Evolutionary conservation across 2,797 vertebrate genomes (phyloP), one percentile per base, ranked within the genome.

Genomic region (Diglossa cyanea): DNA sequence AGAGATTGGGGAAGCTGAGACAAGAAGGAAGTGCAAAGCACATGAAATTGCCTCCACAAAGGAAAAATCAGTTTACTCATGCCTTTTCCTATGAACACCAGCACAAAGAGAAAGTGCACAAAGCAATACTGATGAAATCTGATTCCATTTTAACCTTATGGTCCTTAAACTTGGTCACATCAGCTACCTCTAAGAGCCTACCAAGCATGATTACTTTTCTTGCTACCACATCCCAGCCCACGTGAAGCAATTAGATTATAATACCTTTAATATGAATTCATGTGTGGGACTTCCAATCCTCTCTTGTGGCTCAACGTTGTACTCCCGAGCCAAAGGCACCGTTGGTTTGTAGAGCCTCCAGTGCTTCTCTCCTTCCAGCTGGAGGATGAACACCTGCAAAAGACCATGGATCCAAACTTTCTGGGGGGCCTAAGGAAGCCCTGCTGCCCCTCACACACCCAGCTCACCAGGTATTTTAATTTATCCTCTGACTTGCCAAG

Each of bases 291-390:
- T 96, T 72, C 99, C 99, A 5, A 99, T 98, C 84, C 85, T 96
- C 1, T 98, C 98, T 94, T 99, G 98, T 0, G 98, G 87, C 85
- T 98, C 98, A 37, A 98, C 78, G 5, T 98, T 98, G 83, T 99
- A 99, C 55, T 99, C 98, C 31, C 98, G 96, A 30, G 99, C 98
- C 96, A 99, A 95, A 15, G 96, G 98, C 54, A 99, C 98, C 0
- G 98, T 98, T 14, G 99, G 99, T 30, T 85, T 91, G 77, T 99
- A 99, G 10, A 99, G 98, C 9, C 97, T 97, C 99, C 99, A 99
- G 71, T 96, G 99, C 51, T 99, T 99, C 98, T 99, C 95, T 2
- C 99, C 99, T 92, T 99, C 98, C 81, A 99, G 96, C 97, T 99
- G 99, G 86, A 99, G 97, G 83, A 99, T 98, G 44, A 99, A 99